phyloP scores from a whole-genome alignment of 2,888 invertebrate genomes.

The Synergus itoensis region DNA sequence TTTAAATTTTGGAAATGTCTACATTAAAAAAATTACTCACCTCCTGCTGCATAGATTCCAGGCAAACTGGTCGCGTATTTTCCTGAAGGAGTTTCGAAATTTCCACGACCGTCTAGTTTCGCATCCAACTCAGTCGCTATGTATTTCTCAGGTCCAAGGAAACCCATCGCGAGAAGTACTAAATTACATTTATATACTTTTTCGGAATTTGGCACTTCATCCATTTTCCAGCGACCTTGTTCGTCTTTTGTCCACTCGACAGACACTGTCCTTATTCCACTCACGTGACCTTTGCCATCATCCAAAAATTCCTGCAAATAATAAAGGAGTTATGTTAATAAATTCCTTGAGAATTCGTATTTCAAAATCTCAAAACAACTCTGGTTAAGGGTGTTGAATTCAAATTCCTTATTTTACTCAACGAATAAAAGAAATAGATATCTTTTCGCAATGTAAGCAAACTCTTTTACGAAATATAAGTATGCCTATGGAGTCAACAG shows the following conservation, averaged over 20 bases:
- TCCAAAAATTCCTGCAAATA: constrained; percentile 88
- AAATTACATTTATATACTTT: constrained; percentile 92
- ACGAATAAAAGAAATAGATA: too few relatives aligned
- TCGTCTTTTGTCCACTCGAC: constrained; percentile 97
- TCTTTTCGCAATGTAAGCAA: too few relatives aligned
- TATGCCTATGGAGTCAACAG: too few relatives aligned
- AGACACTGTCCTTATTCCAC: constrained; percentile 92
- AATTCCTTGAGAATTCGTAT: not conserved
- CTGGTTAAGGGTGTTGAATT: not conserved
- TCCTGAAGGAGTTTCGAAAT: constrained; percentile 89
- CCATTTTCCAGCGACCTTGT: constrained; percentile 96
- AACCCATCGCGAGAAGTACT: constrained; percentile 98
- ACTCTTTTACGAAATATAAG: too few relatives aligned
- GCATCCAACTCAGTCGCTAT: constrained; percentile 89
- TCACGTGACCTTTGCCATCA: constrained; percentile 93
- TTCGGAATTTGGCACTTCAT: constrained; percentile 89
- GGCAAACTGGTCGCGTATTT: constrained; percentile 89
- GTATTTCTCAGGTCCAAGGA: constrained; percentile 95
- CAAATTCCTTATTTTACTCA: not conserved
- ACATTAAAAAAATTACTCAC: constrained; percentile 78
- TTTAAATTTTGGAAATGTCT: not conserved
- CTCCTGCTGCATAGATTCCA: constrained; percentile 97
- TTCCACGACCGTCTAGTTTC: constrained; percentile 94
- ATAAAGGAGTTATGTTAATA: not conserved
- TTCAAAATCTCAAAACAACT: too few relatives aligned